Percentiles rank a stretch among this genome's conserved stretches.
Conservation (phyloP, 2,113 vertebrate species). For the Mugil cephalus region DNA sequence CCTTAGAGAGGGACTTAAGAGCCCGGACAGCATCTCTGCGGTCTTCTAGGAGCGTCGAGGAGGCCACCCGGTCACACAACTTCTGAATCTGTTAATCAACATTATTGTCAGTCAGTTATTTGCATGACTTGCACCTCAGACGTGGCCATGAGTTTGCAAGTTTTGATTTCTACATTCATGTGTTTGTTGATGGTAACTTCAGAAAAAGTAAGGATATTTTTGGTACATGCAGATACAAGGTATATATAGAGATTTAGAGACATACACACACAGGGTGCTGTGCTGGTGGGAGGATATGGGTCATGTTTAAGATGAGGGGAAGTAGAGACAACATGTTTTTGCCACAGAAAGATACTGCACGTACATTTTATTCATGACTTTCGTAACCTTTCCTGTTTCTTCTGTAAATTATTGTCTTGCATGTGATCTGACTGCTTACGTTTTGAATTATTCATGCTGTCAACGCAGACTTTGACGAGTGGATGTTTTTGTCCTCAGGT, state of each 20-base stretch:
- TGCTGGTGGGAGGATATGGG: no score
- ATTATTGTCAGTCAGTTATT: neutral
- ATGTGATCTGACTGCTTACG: no score
- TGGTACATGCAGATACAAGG: neutral
- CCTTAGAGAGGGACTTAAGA: slow-evolving; percentile 94
- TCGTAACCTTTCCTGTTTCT: neutral
- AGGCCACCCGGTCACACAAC: slow-evolving; percentile 95
- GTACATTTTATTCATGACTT: no score
- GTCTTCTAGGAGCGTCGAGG: slow-evolving; percentile 96
- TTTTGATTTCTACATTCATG: neutral
- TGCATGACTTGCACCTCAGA: neutral
- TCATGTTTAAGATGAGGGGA: no score
- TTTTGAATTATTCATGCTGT: no score
- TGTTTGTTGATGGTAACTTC: neutral
- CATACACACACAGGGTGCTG: no score
- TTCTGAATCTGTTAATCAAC: slow-evolving; percentile 91
- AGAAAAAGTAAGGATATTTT: no score
- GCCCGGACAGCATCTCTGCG: slow-evolving; percentile 96
- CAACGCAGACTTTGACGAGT: no score
- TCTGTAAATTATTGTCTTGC: neutral
- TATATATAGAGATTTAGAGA: neutral
- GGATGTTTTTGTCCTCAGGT: no score
- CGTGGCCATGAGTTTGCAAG: neutral
- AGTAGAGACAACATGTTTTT: no score
- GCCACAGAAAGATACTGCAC: no score